These are phyloP conservation scores for Leptosomus discolor DNA, from an alignment of 2,113 vertebrate genomes.

Conservation along the genomic window DNA sequence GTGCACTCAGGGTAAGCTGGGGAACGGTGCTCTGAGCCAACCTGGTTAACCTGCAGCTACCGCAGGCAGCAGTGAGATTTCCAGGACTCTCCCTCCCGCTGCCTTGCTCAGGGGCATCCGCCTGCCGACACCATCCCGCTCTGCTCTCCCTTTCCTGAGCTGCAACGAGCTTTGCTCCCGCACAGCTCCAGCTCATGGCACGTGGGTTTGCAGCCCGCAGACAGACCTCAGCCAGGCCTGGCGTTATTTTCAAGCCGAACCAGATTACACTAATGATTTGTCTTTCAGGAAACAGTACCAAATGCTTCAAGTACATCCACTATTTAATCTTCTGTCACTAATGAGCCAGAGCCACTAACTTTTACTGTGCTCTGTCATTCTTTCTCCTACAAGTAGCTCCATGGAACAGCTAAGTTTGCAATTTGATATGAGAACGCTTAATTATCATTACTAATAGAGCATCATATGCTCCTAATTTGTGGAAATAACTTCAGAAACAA, in stretches of 20 bases:
- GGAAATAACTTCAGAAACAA: not conserved
- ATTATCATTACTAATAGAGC: not conserved
- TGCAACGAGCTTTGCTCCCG: not conserved
- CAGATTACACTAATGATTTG: accelerated
- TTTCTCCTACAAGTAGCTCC: not conserved
- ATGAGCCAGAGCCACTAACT: not conserved
- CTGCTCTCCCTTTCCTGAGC: not conserved
- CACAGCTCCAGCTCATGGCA: not conserved
- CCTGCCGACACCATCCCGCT: not conserved
- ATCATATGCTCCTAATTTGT: not conserved
- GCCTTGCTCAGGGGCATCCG: not conserved
- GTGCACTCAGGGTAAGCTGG: not conserved
- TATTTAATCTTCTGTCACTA: not conserved
- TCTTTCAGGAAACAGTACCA: not conserved
- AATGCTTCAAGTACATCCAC: not conserved
- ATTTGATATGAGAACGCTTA: not conserved
- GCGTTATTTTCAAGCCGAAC: not conserved
- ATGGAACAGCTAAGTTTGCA: not conserved
- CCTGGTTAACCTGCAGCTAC: not conserved
- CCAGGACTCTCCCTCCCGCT: not conserved
- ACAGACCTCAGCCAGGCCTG: not conserved
- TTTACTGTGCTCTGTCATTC: not conserved
- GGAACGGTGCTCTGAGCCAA: not conserved
- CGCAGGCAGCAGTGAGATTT: not conserved
- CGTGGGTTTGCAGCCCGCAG: not conserved